These are phyloP conservation scores for Leucoraja ocellata DNA, from an alignment of 2,797 vertebrate genomes.

Conservation along the genomic window DNA sequence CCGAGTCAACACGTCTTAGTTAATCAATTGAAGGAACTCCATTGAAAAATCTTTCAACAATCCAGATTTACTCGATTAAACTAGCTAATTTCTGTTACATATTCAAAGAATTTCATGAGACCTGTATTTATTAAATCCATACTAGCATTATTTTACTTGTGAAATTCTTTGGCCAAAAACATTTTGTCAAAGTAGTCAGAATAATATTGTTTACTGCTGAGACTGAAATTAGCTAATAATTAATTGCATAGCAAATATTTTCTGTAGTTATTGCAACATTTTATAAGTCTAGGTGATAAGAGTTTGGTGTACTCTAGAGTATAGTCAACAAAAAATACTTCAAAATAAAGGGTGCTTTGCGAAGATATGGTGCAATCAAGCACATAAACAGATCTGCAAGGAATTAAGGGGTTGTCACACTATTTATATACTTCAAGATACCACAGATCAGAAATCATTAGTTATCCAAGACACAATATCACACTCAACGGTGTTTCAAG, in stretches of 20 bases:
- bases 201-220: not conserved
- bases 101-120: too few relatives aligned
- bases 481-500: not conserved
- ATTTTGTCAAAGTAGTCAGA: not conserved
- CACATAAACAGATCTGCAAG: not conserved
- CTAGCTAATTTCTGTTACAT: too few relatives aligned
- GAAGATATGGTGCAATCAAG: not conserved
- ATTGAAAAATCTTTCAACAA: too few relatives aligned
- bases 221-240: slow-evolving; percentile 20
- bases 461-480: too few relatives aligned
- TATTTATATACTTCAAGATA: not conserved
- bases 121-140: too few relatives aligned
- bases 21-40: too few relatives aligned
- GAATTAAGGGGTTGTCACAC: not conserved
- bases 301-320: not conserved
- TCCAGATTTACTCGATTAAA: too few relatives aligned
- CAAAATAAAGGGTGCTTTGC: not conserved
- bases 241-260: slow-evolving; percentile 29
- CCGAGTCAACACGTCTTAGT: too few relatives aligned
- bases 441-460: not conserved
- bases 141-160: too few relatives aligned
- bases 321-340: not conserved
- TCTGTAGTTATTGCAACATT: not conserved
- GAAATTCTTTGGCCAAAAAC: not conserved
- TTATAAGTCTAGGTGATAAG: not conserved